Conservation (phyloP, 2,113 vertebrate species). For the Pipra filicauda region DNA sequence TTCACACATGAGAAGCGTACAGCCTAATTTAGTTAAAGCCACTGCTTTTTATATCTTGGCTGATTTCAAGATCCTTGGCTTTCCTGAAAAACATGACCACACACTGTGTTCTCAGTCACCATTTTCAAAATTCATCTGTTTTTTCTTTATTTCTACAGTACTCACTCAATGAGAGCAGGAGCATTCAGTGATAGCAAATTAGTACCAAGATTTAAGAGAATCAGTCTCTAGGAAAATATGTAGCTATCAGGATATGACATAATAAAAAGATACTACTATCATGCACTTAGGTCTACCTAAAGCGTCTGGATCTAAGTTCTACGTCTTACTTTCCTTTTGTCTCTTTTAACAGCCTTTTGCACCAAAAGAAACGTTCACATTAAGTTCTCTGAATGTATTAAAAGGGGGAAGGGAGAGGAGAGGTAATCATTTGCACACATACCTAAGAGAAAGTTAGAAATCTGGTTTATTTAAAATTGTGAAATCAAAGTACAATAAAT, state of each 20-base stretch:
- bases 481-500: conserved; percentile 25
- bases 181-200: background rate
- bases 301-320: background rate
- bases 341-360: background rate
- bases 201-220: background rate
- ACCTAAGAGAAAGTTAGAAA: background rate
- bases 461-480: conserved; percentile 37
- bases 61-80: background rate
- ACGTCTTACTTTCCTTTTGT: background rate
- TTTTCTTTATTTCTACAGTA: background rate
- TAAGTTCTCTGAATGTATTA: background rate
- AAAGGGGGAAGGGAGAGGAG: too few species aligned
- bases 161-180: background rate
- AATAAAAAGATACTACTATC: background rate
- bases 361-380: background rate
- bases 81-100: background rate
- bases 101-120: background rate
- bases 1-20: rapidly evolving
- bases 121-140: background rate
- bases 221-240: background rate
- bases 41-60: background rate
- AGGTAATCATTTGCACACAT: background rate
- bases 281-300: background rate
- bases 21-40: background rate
- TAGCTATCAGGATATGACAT: background rate